Base-by-base conservation (phyloP, 1,140 invertebrate species). In the Lepeophtheirus salmonis region DNA sequence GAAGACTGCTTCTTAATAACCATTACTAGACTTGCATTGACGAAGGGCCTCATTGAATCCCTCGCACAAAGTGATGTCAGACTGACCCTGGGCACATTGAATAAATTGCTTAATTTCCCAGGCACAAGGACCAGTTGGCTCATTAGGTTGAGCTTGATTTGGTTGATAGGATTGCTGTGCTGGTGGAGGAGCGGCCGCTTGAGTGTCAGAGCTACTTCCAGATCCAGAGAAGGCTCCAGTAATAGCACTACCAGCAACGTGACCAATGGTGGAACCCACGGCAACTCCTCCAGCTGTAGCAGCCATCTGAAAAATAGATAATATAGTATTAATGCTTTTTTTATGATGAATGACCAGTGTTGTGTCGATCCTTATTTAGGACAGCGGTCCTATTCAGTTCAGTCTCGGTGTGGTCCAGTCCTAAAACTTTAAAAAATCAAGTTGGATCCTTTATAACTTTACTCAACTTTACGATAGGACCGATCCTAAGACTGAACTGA, bases 21-120 rank as follows among this genome's bases (percentile, higher is more conserved):
- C 14, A 2, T 58, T 63, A 3, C 50, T 20, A n/a, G 18, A 21
- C 61, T 69, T 70, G 82, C 89, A 94, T 70, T 91, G 86, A 65
- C 86, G 81, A 62, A 94, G 75, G 59, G 86, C 88, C 72, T 92
- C 86, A 70, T 91, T 92, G 71, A 94, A 94, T 50, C 88, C 89
- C 66, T 89, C 82, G 68, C 89, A 94, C 1, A 94, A 76, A 2
- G 79, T 77, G 4, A 94, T 70, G 70, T 92, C 89, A 24, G 78
- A 76, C 67, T 90, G 86, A 50, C 80, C 80, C 67, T 87, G 79
- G 52, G 87, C 86, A 69, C 88, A 91, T 64, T 89, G 79, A 16
- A 92, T 71, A 73, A 91, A 91, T 69, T 90, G 86, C 66, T 84
- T 83, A 41, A 90, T 78, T 72, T 91, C 88, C 80, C 81, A 89